Base-by-base conservation (phyloP, 2,888 invertebrate genomes). In the Athalia cordata region DNA sequence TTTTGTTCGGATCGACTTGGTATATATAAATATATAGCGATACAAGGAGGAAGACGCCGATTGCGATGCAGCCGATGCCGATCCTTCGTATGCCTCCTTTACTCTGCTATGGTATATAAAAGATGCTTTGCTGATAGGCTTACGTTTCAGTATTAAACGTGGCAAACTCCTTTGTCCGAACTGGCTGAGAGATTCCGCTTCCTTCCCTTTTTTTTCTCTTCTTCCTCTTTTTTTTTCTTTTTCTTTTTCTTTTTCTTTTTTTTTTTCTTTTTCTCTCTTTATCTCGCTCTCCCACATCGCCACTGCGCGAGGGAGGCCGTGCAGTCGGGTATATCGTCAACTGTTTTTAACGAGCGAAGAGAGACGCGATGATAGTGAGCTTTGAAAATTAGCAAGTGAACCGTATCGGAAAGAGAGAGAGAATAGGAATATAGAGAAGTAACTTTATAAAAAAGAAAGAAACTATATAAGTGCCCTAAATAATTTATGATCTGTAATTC, bases 91-190 rank as follows among this genome's bases (percentile, higher is more conserved):
- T 57, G 72, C 72, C n/a, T 55, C 55, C 55, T 72, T 72, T 59
- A 72, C 72, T 29, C n/a, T 1, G 55, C 29, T 13, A 3, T 11
- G 3, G n/a, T 11, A n/a, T 59, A 5, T 29, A 9, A 67, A 43
- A 59, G 72, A 72, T 72, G 59, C 13, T 72, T 47, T 13, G 59
- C 59, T 72, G 72, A 72, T 72, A 68, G 68, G 68, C 50, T 55
- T 68, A 52, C 52, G 75, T 61, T 61, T 61, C 47, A 62, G 62
- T 75, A 75, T 75, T 50, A 75, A 75, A 64, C 75, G 75, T 75
- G 75, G 75, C 64, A 62, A 75, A 75, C 62, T 75, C 75, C 75
- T 75, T 75, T 75, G 75, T 75, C 64, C 75, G 50, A 75, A 50
- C 75, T 52, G 49, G 75, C 49, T 75, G 72, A 72, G 72, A 68